Evolutionary conservation across 2,888 invertebrate genomes (phyloP).

Genomic region (Timandra comae): DNA sequence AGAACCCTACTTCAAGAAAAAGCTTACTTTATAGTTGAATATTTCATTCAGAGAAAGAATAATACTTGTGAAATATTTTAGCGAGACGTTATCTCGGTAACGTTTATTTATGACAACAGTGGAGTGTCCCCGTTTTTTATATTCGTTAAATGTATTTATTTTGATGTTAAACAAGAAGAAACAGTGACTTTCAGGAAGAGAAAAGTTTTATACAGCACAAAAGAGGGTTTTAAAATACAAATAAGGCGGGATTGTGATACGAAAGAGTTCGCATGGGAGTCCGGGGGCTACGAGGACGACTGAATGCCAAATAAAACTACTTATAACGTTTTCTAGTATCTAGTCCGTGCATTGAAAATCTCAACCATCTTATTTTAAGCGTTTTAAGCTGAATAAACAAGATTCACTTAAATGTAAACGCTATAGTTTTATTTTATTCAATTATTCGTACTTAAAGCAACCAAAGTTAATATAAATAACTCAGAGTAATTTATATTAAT

Average conservation of each 20-base stretch:
- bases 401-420: too few species aligned
- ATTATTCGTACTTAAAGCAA: too few species aligned
- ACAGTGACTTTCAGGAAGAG: conserved; percentile 13
- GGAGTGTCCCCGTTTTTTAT: conserved; percentile 10
- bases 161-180: conserved; percentile 5
- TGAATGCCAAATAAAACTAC: conserved; percentile 28
- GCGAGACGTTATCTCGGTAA: conserved; percentile 18
- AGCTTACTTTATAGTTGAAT: conserved; percentile 23
- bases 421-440: too few species aligned
- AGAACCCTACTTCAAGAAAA: conserved; percentile 22
- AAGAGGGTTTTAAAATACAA: conserved; percentile 33
- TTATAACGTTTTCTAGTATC: conserved; percentile 19
- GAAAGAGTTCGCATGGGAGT: conserved; percentile 29
- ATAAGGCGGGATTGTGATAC: conserved; percentile 29
- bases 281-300: conserved; percentile 22
- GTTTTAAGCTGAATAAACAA: conserved; percentile 8
- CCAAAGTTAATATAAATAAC: neutral
- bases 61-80: conserved; percentile 10
- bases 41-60: conserved; percentile 23
- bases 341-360: conserved; percentile 9
- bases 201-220: conserved; percentile 28
- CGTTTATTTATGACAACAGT: conserved; percentile 17
- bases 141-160: conserved; percentile 7
- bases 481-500: neutral
- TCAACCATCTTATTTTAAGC: conserved; percentile 8